Evolutionary conservation across 1,140 invertebrate genomes (phyloP), one percentile per base, ranked within the genome.

Genomic region (Zeugodacus cucurbitae): DNA sequence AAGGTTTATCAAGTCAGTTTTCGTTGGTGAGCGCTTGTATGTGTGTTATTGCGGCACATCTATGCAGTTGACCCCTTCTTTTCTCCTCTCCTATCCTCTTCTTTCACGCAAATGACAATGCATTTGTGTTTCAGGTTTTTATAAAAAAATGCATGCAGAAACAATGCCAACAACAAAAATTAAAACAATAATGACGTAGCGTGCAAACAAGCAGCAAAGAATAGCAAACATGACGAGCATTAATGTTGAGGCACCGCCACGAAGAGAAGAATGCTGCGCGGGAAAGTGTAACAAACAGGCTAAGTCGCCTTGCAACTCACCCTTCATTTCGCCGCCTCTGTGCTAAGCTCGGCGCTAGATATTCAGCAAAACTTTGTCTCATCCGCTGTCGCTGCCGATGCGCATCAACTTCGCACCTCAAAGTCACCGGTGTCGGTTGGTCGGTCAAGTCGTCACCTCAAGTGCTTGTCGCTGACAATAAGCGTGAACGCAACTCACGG

Each of bases 391-490:
- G 44, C 34, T 82, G 20, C 6, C 7, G 74, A 82, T 26, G 41
- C 41, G 41, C 74, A 82, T 82, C 74, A 82, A 82, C 37, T 82
- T 82, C 74, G 74, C 74, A 82, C 74, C 74, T 82, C 11, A 82
- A 82, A 82, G 41, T 82, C 41, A 82, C 34, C 41, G 74, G 41
- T 37, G 37, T 48, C n/a, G 41, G 74, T 82, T 48, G 37, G 74
- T 82, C 74, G 74, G 74, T 54, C 74, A 82, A 82, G 41, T 82
- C 41, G 11, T 48, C 74, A 82, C 74, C 74, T 82, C n/a, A n/a
- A 48, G 8, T 82, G 74, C 48, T 82, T 82, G 74, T 48, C 48
- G 44, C 74, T 22, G 44, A 44, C 74, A 74, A 82, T n/a, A 48
- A 82, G 14, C 58, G 41, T 11, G 34, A 48, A 48, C n/a, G 4